A percentile compares a stretch with the other conserved stretches of the same genome.
Evolutionary conservation across 2,113 vertebrate genomes (phyloP).

Genomic region (Ptychochromis oligacanthus): DNA sequence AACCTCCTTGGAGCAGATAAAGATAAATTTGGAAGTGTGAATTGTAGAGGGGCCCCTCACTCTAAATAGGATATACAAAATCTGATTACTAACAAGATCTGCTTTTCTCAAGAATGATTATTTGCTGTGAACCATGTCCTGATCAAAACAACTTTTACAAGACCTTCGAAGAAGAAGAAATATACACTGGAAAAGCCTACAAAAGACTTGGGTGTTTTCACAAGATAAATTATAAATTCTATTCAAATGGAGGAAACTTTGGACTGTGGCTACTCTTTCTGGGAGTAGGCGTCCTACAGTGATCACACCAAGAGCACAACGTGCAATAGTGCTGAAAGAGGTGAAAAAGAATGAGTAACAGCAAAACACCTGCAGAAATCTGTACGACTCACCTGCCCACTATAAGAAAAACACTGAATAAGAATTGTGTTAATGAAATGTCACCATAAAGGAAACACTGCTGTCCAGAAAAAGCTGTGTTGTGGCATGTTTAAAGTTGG

Average conservation of each 20-base stretch:
- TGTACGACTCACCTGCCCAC: neutral
- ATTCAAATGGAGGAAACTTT: neutral
- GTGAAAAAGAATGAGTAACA: conserved; percentile 8
- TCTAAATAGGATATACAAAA: neutral
- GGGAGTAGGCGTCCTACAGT: neutral
- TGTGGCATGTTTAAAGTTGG: neutral
- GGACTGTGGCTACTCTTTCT: neutral
- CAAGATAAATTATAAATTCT: neutral
- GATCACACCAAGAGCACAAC: neutral
- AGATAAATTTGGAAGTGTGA: neutral
- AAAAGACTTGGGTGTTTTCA: neutral
- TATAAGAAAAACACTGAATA: neutral
- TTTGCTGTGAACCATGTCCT: neutral
- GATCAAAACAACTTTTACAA: neutral
- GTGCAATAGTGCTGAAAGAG: conserved; percentile 5
- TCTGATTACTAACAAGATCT: neutral
- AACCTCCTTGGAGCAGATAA: neutral
- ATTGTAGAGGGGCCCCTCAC: neutral
- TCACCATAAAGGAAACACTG: neutral
- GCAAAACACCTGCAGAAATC: conserved; percentile 3
- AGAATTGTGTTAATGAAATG: neutral
- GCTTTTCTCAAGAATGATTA: neutral
- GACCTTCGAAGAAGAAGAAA: neutral
- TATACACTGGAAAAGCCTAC: neutral
- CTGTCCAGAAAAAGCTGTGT: neutral